A percentile compares a stretch with the other conserved stretches of the same genome.
phyloP scores from a whole-genome alignment of 2,113 vertebrate genomes.

The Aspiorhynchus laticeps region DNA sequence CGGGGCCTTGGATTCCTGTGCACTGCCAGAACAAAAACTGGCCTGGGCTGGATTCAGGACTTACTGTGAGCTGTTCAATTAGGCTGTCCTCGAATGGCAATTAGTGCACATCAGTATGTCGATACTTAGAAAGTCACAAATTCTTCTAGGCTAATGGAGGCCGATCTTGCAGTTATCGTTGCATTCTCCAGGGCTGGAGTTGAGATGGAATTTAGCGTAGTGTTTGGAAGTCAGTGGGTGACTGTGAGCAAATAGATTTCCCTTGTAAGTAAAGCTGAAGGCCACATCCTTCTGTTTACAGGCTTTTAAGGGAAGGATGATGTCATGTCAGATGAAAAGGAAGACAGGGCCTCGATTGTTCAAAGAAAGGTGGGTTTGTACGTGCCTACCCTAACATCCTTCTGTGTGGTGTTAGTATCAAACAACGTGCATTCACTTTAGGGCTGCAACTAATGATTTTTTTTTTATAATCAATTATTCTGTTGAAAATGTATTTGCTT shows the following conservation, averaged over 20 bases:
- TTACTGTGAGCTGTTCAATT: background rate
- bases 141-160: background rate
- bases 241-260: background rate
- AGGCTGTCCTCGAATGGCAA: background rate
- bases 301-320: constrained; percentile 18
- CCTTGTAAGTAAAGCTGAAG: constrained; percentile 23
- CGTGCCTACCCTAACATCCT: background rate
- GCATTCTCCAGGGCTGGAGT: background rate
- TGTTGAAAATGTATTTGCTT: background rate
- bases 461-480: background rate
- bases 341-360: constrained; percentile 23
- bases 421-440: background rate
- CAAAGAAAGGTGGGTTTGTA: constrained; percentile 23
- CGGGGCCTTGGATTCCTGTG: background rate
- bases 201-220: background rate
- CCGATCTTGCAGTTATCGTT: background rate
- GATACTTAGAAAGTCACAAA: background rate
- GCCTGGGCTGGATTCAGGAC: background rate
- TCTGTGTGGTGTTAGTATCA: background rate
- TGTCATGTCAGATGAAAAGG: constrained; percentile 21
- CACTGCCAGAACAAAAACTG: background rate
- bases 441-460: background rate
- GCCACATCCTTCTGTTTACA: constrained; percentile 26
- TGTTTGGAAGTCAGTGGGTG: background rate
- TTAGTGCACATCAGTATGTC: background rate